Evolutionary conservation across 2,797 vertebrate genomes (phyloP).

Genomic region (Adrianichthys oophorus): DNA sequence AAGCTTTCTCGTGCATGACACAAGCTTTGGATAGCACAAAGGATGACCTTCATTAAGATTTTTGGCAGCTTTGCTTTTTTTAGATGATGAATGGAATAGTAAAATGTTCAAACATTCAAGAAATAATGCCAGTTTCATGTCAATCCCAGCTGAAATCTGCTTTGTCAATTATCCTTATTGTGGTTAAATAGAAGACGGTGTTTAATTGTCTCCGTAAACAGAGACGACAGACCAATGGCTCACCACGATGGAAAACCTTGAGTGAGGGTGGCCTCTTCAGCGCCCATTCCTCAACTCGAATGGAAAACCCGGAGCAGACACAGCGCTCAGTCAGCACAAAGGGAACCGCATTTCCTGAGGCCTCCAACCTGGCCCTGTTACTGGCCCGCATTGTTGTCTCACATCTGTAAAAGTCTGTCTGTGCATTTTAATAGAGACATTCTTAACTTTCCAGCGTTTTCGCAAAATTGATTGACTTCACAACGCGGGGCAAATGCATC

Average conservation of each 20-base stretch:
- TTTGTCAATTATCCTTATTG: slow-evolving; percentile 51
- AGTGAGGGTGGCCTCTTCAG: slow-evolving; percentile 61
- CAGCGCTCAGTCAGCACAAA: slow-evolving; percentile 69
- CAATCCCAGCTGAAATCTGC: slow-evolving; percentile 35
- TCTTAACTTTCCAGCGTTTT: slow-evolving; percentile 30
- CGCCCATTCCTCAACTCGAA: slow-evolving; percentile 64
- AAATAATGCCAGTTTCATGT: slow-evolving; percentile 13
- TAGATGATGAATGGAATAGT: slow-evolving; percentile 35
- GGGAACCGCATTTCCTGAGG: slow-evolving; percentile 66
- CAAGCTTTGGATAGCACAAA: slow-evolving; percentile 47
- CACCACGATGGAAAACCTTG: slow-evolving; percentile 75
- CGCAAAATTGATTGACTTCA: slow-evolving; percentile 13
- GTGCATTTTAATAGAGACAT: slow-evolving; percentile 26
- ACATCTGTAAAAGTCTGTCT: slow-evolving; percentile 67
- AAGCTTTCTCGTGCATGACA: slow-evolving; percentile 32
- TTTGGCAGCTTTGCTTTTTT: slow-evolving; percentile 35
- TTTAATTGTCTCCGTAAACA: slow-evolving; percentile 75
- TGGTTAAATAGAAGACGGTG: slow-evolving; percentile 46
- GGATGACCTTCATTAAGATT: slow-evolving; percentile 59
- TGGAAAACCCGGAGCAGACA: slow-evolving; percentile 73
- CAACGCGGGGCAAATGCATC: slow-evolving; percentile 15
- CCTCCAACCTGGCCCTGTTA: slow-evolving; percentile 62
- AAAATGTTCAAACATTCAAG: slow-evolving; percentile 23
- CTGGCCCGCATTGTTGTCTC: slow-evolving; percentile 55
- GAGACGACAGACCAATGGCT: slow-evolving; percentile 63